Percentiles rank a stretch among this genome's conserved stretches.
phyloP scores from a whole-genome alignment of 2,888 invertebrate species.

The Scaptomyza reducta region DNA sequence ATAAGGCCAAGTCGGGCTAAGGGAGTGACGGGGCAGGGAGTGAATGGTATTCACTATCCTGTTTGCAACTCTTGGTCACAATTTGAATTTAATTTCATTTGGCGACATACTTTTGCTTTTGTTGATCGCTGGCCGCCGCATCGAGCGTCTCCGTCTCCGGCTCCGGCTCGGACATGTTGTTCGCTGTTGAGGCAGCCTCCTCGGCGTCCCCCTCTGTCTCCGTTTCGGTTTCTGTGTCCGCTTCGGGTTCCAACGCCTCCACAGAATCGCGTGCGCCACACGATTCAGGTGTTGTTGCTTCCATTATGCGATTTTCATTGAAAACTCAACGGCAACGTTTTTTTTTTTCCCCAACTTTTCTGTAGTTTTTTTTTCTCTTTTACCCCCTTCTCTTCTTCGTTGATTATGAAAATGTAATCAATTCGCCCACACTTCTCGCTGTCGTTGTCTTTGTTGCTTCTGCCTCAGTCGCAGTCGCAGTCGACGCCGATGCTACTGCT shows the following conservation, averaged over 20 bases:
- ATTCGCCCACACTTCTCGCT: constrained; percentile 57
- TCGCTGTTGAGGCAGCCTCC: constrained; percentile 9
- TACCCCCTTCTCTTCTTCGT: constrained; percentile 34
- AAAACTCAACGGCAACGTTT: constrained; percentile 55
- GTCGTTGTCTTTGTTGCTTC: constrained; percentile 24
- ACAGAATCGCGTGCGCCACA: constrained; percentile 70
- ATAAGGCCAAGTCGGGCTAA: constrained; percentile 28
- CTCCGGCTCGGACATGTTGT: constrained; percentile 43
- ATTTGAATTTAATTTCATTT: constrained; percentile 53
- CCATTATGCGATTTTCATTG: constrained; percentile 78
- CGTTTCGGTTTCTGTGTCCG: constrained; percentile 43
- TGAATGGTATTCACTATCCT: no score
- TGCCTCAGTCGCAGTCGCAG: constrained; percentile 24
- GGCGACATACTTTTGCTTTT: constrained; percentile 71
- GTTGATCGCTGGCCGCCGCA: constrained; percentile 47
- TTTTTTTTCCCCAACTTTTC: constrained; percentile 12
- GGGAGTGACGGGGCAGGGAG: not conserved
- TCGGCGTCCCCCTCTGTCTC: constrained; percentile 29
- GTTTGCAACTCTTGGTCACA: constrained; percentile 33
- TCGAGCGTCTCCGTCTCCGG: constrained; percentile 44
- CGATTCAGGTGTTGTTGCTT: constrained; percentile 72
- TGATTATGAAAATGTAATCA: constrained; percentile 77
- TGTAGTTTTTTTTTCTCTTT: constrained; percentile 25
- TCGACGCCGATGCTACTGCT: constrained; percentile 29
- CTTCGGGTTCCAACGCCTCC: constrained; percentile 58